These are phyloP conservation scores for Caenorhabditis remanei DNA, from an alignment of 1,140 invertebrate species.

Conservation along the genomic window DNA sequence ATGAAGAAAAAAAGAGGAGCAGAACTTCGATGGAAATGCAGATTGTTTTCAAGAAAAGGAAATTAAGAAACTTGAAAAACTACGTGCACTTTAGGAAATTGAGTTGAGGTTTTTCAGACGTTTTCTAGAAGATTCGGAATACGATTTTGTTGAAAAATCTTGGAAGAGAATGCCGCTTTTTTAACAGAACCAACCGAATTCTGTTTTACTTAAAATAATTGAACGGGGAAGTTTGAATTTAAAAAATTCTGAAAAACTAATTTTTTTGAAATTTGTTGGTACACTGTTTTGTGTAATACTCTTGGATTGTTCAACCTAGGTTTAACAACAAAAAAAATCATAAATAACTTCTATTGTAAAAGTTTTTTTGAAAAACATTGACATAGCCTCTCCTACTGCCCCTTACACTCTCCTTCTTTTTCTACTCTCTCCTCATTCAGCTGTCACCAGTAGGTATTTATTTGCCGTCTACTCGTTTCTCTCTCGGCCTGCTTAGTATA, in stretches of 20 bases:
- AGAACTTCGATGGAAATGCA: conserved; percentile 2
- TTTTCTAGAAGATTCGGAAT: too few relatives aligned
- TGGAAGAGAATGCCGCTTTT: too few relatives aligned
- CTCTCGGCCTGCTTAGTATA: conserved; percentile 71
- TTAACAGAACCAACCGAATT: too few relatives aligned
- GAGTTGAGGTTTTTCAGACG: background rate
- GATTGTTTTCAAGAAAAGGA: background rate
- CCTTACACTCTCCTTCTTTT: background rate
- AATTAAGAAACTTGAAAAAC: conserved; percentile 39
- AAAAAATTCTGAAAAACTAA: too few relatives aligned
- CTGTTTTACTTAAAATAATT: too few relatives aligned
- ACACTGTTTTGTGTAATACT: too few relatives aligned
- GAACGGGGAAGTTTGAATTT: too few relatives aligned
- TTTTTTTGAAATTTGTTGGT: too few relatives aligned
- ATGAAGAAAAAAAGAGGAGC: background rate
- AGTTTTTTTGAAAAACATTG: background rate
- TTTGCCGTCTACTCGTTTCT: background rate
- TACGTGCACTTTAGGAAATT: conserved; percentile 27
- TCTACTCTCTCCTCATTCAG: background rate
- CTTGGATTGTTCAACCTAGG: too few relatives aligned
- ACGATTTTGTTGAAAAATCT: too few relatives aligned
- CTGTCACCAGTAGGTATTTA: background rate
- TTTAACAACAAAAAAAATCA: too few relatives aligned
- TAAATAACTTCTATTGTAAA: too few relatives aligned
- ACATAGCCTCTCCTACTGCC: background rate